Evolutionary conservation across 2,797 vertebrate species (phyloP), one percentile per base, ranked within the genome.

Genomic region (Pogoniulus pusillus): DNA sequence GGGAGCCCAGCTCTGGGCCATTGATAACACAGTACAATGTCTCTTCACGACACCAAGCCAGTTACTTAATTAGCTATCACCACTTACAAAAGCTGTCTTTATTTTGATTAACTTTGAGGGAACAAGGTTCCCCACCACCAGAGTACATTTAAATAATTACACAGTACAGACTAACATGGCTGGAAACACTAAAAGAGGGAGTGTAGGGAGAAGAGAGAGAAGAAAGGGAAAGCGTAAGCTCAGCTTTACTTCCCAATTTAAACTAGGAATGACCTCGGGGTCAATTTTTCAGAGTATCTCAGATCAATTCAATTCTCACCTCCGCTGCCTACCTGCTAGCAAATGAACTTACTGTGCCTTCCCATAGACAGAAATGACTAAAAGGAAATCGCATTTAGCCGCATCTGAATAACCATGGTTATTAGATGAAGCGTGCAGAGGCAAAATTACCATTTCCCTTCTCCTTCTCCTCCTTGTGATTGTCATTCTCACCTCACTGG

Each of bases 301-400:
- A 86, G 95, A 97, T 95, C 96, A 96, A 94, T 96, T 96, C 94
- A 92, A 96, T 95, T 97, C 96, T 96, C 96, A 96, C 96, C 97
- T 97, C 90, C 58, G 41, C 90, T 93, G 95, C 83, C 93, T 95
- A 96, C 96, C 96, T 97, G 93, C 87, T 68, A 91, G 93, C 93
- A 95, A 95, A 96, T 90, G 92, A 95, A 96, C 94, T 95, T 79
- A 66, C 92, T 58, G 89, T 79, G 95, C 87, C 94, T 95, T 95
- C 91, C 95, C 78, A 84, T 74, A 93, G 94, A 64, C 85, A 69
- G 63, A 91, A 94, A 96, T 55, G 85, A 90, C 92, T 79, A 89
- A 94, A 95, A 95, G 69, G 93, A 95, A 95, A 91, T 92, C 62
- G 8, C 89, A 85, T 77, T 91, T 81, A 80, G 95, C 89, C 83